Percentiles rank a stretch among this genome's conserved stretches.
These are phyloP conservation scores for Megaceryle alcyon DNA, from an alignment of 2,797 vertebrate species.

Conservation along the genomic window DNA sequence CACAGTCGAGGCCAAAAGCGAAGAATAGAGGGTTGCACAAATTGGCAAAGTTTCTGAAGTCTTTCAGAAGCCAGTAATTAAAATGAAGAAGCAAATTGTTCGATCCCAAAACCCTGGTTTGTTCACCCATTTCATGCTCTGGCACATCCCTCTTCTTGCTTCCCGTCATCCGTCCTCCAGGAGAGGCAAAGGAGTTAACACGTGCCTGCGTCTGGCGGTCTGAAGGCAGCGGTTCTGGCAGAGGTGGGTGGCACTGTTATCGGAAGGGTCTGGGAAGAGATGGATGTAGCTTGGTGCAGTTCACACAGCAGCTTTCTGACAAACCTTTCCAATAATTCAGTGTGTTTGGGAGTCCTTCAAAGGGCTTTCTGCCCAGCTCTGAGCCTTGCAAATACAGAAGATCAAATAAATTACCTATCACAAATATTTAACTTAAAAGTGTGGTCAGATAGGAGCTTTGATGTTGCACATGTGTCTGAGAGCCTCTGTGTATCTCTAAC, in stretches of 20 bases:
- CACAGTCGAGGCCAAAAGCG: slow-evolving; percentile 9
- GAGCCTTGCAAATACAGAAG: slow-evolving; percentile 10
- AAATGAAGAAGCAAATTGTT: slow-evolving; percentile 45
- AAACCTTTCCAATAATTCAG: slow-evolving; percentile 13
- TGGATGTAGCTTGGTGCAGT: neutral
- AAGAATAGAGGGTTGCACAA: slow-evolving; percentile 54
- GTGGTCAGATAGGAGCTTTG: slow-evolving; percentile 39
- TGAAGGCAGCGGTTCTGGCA: neutral
- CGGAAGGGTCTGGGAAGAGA: neutral
- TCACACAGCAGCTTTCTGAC: neutral
- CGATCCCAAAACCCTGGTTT: neutral
- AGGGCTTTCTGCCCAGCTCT: slow-evolving; percentile 41
- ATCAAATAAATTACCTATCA: slow-evolving; percentile 43
- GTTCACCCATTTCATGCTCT: neutral
- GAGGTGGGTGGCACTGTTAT: neutral
- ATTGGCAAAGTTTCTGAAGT: slow-evolving; percentile 36
- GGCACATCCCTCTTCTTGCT: neutral
- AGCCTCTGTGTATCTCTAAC: neutral
- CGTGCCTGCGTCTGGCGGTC: fast-evolving
- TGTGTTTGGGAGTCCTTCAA: slow-evolving; percentile 46
- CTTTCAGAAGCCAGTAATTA: slow-evolving; percentile 60
- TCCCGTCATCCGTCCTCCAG: neutral
- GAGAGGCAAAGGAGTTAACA: fast-evolving
- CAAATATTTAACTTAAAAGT: slow-evolving; percentile 43
- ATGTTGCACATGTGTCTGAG: neutral